Evolutionary conservation across 64 coral and sea anemone genomes (phyloP), one percentile per base, ranked within the genome.

Genomic region (Dendrophyllia cribrosa): DNA sequence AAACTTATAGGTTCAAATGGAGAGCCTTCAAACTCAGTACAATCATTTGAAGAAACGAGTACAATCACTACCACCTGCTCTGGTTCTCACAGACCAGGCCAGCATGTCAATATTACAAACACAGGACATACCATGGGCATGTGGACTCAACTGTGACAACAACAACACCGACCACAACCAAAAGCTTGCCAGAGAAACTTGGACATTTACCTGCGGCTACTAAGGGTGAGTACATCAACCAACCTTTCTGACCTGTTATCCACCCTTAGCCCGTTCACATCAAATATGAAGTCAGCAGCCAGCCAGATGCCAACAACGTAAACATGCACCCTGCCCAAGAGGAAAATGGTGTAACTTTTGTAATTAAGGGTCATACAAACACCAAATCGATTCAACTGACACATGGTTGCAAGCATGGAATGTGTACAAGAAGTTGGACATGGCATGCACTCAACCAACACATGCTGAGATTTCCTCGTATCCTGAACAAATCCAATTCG

Each of bases 351-450:
- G 2, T 34, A 34, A 34, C 64, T 62, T 69, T 48, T 61, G 63
- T 49, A 86, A 52, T 67, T 61, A 62, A 51, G 66, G 61, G 64
- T 43, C 48, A 43, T 5, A 70, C 49, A 11, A 60, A 70, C 65
- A 34, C 34, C 34, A 34, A 34, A 34, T 34, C 34, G 34, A 34
- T 34, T 34, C 34, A 34, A 34, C 2, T 34, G 64, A 86, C 82
- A 86, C 82, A 5, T 86, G 82, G 82, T 21, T 86, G 25, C 82
- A 86, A 45, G 82, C 64, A 12, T 86, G 64, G 82, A 86, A 86
- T 20, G 50, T 50, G 4, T 86, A 86, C n/a, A 13, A 86, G 49
- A 43, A 86, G 2, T 9, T 67, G 9, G 66, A 48, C 2, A 86
- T 86, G 82, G 46, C 59, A 34, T 34, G 34, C 3, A 46, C 16